Evolutionary conservation across 1,140 invertebrate species (phyloP).

Genomic region (Drosophila guanche): DNA sequence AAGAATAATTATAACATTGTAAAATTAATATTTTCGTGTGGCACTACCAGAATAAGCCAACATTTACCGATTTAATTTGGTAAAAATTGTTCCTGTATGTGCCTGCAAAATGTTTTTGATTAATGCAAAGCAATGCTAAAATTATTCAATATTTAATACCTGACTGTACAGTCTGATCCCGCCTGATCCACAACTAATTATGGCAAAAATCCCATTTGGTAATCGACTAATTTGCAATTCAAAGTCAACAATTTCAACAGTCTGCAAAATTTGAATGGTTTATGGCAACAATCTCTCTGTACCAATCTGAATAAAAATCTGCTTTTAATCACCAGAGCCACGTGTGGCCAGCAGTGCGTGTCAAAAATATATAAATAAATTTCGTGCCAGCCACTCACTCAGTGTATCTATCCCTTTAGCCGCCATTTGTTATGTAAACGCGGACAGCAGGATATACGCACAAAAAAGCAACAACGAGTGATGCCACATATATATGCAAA

Average conservation of each 20-base stretch:
- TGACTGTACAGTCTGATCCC: no score
- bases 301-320: slow-evolving; percentile 54
- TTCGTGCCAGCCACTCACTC: slow-evolving; percentile 4
- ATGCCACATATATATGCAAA: slow-evolving; percentile 18
- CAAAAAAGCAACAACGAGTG: slow-evolving; percentile 6
- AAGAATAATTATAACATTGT: no score
- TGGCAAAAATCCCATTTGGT: background rate
- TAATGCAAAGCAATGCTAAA: no score
- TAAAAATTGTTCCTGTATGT: no score
- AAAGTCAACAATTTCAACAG: background rate
- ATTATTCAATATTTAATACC: no score
- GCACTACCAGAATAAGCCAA: no score
- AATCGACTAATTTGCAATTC: slow-evolving; percentile 17
- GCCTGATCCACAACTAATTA: no score
- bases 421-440: slow-evolving; percentile 32
- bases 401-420: slow-evolving; percentile 11
- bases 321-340: slow-evolving; percentile 40
- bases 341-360: slow-evolving; percentile 17
- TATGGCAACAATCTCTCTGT: background rate
- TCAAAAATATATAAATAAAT: slow-evolving; percentile 28
- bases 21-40: no score
- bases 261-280: slow-evolving; percentile 17
- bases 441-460: background rate
- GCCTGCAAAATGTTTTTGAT: no score
- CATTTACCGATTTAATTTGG: no score